A percentile compares a stretch with the other conserved stretches of the same genome.
phyloP scores from a whole-genome alignment of 2,113 vertebrate species.

The Machaerirhynchus nigripectus region DNA sequence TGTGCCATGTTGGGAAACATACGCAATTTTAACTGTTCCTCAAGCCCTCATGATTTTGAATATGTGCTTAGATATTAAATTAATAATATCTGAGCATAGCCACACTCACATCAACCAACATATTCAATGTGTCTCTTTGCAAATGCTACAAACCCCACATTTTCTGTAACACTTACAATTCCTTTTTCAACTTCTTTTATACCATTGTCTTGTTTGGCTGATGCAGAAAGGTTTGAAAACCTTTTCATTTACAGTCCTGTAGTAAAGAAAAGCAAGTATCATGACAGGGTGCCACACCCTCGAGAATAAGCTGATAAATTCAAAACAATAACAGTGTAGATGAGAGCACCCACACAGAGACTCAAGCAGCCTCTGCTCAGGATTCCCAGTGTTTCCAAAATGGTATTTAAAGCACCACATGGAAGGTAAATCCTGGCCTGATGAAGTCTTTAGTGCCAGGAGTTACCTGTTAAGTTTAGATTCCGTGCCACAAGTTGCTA shows the following conservation, averaged over 20 bases:
- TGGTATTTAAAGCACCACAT: not conserved
- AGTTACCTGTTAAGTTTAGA: not conserved
- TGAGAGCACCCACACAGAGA: not conserved
- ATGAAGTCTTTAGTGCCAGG: not conserved
- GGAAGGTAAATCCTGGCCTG: not conserved
- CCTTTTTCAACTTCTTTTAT: slow-evolving; percentile 56
- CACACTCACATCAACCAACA: not conserved
- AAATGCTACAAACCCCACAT: not conserved
- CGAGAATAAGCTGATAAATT: not conserved
- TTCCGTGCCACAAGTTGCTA: not conserved
- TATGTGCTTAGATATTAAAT: not conserved
- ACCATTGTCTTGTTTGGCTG: slow-evolving; percentile 39
- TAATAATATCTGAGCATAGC: not conserved
- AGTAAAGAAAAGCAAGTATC: slow-evolving; percentile 51
- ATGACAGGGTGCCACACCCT: not conserved
- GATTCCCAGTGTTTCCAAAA: not conserved
- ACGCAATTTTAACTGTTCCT: slow-evolving; percentile 13
- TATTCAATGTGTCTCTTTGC: not conserved
- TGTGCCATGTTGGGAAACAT: not conserved
- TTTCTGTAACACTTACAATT: slow-evolving; percentile 61
- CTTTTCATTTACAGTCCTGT: slow-evolving; percentile 37
- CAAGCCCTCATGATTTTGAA: not conserved
- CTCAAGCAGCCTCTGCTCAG: not conserved
- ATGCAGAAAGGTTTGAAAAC: slow-evolving; percentile 47
- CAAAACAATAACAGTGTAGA: not conserved